Evolutionary conservation across 1,140 invertebrate species (phyloP).

Genomic region (Bombus huntii): DNA sequence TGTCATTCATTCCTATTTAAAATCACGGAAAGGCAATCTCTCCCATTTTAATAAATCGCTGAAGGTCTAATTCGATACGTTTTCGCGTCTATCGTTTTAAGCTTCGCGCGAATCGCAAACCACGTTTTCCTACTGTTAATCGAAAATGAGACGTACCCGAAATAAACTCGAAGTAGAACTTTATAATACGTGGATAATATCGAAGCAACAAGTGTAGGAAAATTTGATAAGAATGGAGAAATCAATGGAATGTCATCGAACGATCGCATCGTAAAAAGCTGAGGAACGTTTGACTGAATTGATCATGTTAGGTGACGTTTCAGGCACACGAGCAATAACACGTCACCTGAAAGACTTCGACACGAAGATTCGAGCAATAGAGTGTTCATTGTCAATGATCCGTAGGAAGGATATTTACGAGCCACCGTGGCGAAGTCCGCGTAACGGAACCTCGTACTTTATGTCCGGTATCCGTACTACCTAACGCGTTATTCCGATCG

Average conservation of each 20-base stretch:
- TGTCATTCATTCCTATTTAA: background rate
- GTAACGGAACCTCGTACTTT: conserved; percentile 12
- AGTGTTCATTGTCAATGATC: background rate
- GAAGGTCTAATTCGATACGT: too few species aligned
- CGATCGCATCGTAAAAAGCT: background rate
- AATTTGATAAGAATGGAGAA: background rate
- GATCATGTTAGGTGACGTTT: background rate
- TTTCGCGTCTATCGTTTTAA: background rate
- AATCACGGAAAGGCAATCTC: background rate
- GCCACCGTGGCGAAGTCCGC: background rate
- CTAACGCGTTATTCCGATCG: background rate
- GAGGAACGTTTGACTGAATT: background rate
- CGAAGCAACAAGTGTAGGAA: background rate
- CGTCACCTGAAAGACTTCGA: background rate
- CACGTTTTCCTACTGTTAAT: too few species aligned
- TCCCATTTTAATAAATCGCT: background rate
- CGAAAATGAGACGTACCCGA: too few species aligned
- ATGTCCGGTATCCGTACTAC: conserved; percentile 32
- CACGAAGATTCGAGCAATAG: background rate
- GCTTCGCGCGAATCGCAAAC: background rate
- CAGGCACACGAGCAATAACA: background rate
- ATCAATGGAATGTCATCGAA: background rate
- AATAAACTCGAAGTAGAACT: too few species aligned
- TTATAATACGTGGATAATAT: background rate
- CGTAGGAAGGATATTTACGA: background rate